Conservation (phyloP, 2,888 invertebrate genomes). For the Thecocarcelia acutangulata region DNA sequence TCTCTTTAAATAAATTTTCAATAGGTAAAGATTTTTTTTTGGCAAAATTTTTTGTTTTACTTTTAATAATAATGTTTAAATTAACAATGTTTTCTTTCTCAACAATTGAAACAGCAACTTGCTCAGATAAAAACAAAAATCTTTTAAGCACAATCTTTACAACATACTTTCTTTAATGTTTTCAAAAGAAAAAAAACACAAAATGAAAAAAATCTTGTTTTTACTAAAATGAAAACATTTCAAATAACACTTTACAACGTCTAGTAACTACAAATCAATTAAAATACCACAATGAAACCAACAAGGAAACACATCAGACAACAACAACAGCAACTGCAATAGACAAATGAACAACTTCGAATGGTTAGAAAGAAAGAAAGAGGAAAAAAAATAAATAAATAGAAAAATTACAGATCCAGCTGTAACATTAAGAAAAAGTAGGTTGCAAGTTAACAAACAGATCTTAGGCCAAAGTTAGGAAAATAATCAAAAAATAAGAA, state of each 20-base stretch:
- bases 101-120: constrained; percentile 19
- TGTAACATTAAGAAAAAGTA: constrained; percentile 57
- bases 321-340: constrained; percentile 23
- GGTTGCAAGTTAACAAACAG: constrained; percentile 59
- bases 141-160: background rate
- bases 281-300: constrained; percentile 64
- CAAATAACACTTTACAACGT: constrained; percentile 64
- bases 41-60: no score
- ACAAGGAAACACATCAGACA: background rate
- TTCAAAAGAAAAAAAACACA: constrained; percentile 9
- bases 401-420: constrained; percentile 17
- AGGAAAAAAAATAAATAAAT: background rate
- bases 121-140: background rate
- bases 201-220: constrained; percentile 30
- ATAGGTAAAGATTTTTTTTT: no score
- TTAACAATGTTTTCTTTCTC: constrained; percentile 18
- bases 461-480: constrained; percentile 27
- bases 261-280: constrained; percentile 71
- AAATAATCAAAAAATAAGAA: constrained; percentile 24
- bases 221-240: constrained; percentile 60
- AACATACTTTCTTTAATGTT: constrained; percentile 7
- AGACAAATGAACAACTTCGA: constrained; percentile 47
- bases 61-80: constrained; percentile 21
- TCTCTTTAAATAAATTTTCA: no score
- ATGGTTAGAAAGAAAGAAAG: background rate